Conservation (phyloP, 1,140 invertebrate genomes). For the Cydia pomonella region DNA sequence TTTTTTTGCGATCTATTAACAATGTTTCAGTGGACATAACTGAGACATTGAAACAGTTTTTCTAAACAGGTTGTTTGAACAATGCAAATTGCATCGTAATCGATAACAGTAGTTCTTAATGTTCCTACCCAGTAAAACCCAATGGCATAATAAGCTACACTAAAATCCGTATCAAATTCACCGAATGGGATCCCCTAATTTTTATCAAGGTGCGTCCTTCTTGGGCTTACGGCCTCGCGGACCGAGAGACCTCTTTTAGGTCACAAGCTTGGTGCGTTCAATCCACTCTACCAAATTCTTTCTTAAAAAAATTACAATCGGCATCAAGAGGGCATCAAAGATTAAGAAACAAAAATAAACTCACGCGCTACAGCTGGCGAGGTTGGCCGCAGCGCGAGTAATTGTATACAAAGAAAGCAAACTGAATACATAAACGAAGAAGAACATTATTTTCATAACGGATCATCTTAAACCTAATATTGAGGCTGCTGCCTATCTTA, state of each 20-base stretch:
- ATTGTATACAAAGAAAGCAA: conserved; percentile 2
- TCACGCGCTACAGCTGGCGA: neutral
- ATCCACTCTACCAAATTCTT: no score
- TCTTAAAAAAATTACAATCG: neutral
- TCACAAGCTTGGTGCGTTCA: no score
- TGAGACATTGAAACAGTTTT: neutral
- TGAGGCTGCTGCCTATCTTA: neutral
- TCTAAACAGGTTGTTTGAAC: neutral
- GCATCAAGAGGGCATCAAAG: neutral
- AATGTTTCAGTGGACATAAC: neutral
- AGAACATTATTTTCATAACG: neutral
- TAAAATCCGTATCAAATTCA: no score
- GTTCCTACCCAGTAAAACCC: no score
- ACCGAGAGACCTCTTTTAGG: no score
- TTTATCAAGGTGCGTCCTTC: no score
- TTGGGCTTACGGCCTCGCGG: no score
- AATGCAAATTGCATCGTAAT: neutral
- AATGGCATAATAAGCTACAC: no score
- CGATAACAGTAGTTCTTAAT: no score
- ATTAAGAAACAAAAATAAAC: conserved; percentile 1
- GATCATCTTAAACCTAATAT: neutral
- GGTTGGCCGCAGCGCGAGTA: neutral
- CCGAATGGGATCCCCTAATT: no score
- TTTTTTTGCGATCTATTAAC: neutral
- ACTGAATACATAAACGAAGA: neutral